phyloP scores from a whole-genome alignment of 1,140 invertebrate species.

The Bombus pascuorum region DNA sequence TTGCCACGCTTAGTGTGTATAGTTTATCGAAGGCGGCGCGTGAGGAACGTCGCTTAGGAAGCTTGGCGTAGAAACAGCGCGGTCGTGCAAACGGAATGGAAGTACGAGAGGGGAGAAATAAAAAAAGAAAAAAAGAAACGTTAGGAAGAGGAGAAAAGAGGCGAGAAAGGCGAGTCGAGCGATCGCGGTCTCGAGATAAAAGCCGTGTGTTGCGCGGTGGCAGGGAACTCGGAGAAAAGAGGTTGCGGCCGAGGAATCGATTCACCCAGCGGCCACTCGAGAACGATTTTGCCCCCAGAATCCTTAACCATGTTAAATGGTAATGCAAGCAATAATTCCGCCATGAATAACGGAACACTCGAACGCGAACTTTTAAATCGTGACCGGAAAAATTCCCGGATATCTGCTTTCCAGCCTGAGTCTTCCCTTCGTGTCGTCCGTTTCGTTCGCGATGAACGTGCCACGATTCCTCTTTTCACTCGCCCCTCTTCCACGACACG shows the following conservation, averaged over 20 bases:
- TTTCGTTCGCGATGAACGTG: not conserved
- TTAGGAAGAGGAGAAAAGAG: not conserved
- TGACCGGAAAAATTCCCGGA: slow-evolving; percentile 40
- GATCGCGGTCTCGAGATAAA: slow-evolving; percentile 56
- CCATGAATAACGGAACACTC: slow-evolving; percentile 57
- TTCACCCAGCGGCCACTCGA: slow-evolving; percentile 49
- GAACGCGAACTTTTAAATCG: slow-evolving; percentile 61
- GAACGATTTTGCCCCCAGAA: slow-evolving; percentile 62
- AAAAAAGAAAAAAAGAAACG: no score
- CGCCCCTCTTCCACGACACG: not conserved
- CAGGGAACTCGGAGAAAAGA: slow-evolving; percentile 33
- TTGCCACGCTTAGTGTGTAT: slow-evolving; percentile 3
- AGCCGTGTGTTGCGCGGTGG: not conserved
- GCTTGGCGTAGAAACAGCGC: not conserved
- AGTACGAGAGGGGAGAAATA: not conserved
- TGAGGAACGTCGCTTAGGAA: slow-evolving; percentile 35
- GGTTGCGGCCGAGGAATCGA: slow-evolving; percentile 55
- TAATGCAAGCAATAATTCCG: slow-evolving; percentile 63
- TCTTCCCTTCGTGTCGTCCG: not conserved
- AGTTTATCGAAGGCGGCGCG: slow-evolving; percentile 48
- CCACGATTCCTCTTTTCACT: not conserved
- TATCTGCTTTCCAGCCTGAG: not conserved
- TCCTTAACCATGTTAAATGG: slow-evolving; percentile 65
- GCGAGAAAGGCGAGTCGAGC: slow-evolving; percentile 29
- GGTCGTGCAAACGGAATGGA: not conserved